Evolutionary conservation across 2,888 invertebrate genomes (phyloP).

Genomic region (Lobophora halterata): DNA sequence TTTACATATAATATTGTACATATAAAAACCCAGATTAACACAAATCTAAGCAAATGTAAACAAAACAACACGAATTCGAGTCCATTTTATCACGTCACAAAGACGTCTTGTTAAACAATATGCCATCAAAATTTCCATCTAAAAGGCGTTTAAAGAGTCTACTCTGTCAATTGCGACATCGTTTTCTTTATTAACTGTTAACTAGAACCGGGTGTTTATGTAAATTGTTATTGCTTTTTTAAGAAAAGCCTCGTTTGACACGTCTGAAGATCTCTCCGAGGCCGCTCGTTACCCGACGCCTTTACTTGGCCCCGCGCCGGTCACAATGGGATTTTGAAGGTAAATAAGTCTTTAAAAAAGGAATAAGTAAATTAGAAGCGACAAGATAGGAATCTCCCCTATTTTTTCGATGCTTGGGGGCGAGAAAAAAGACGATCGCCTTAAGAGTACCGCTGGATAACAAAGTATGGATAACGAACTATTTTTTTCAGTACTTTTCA

Average conservation of each 20-base stretch:
- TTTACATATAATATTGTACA: not conserved
- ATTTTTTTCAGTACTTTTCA: too few species aligned
- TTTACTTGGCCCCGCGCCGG: slow-evolving; percentile 63
- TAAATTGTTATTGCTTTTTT: slow-evolving; percentile 81
- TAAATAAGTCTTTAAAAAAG: slow-evolving; percentile 88
- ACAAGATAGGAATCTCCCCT: slow-evolving; percentile 89
- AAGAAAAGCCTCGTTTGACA: slow-evolving; percentile 76
- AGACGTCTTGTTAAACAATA: slow-evolving; percentile 70
- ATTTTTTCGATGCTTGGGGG: slow-evolving; percentile 75
- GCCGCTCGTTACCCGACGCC: slow-evolving; percentile 65
- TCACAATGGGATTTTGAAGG: slow-evolving; percentile 82
- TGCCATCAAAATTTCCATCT: slow-evolving; percentile 69
- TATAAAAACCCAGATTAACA: slow-evolving; percentile 2
- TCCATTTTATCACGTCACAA: slow-evolving; percentile 28
- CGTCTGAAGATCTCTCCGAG: slow-evolving; percentile 66
- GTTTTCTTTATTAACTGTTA: slow-evolving; percentile 79
- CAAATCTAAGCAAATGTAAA: slow-evolving; percentile 12
- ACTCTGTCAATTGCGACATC: slow-evolving; percentile 73
- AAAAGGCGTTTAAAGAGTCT: slow-evolving; percentile 67
- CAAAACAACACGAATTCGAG: slow-evolving; percentile 24
- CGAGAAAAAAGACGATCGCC: slow-evolving; percentile 76
- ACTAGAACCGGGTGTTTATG: slow-evolving; percentile 78
- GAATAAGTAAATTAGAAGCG: slow-evolving; percentile 91
- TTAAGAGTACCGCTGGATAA: slow-evolving; percentile 50
- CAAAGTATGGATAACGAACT: slow-evolving; percentile 47